Evolutionary conservation across 2,113 vertebrate species (phyloP), one percentile per base, ranked within the genome.

Genomic region (Chaetorhynchus papuensis): DNA sequence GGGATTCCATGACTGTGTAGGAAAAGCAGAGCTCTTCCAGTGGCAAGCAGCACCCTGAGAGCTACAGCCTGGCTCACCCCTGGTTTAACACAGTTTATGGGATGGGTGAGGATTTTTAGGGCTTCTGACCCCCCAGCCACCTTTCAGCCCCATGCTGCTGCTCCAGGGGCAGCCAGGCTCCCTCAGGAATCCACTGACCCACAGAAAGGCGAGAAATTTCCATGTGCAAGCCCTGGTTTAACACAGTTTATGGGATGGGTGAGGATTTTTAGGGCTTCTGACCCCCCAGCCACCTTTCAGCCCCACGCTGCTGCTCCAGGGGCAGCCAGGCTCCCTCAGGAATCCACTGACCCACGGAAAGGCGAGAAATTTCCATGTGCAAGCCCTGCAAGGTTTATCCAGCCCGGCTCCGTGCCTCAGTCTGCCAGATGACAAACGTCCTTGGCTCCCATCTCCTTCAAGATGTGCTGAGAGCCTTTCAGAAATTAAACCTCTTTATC

Each of bases 401-500:
- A 94, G 83, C 3, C 49, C 6, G 0, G 80, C 47, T 70, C 26
- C 0, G 0, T 7, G 44, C 47, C 94, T 84, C 94, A 13, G 53
- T 83, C 53, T 90, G 96, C 88, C 90, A 83, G 95, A 87, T 95
- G 96, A 96, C 84, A 94, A 95, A 96, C 11, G 87, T 83, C 95
- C 90, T 87, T 10, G 19, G 90, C 80, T 95, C 87, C 83, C 93
- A 50, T 90, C 86, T 90, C 72, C 76, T 49, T 89, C 75, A 59
- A 92, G 94, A 92, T 44, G 83, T 8, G 87, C 88, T 8, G 61
- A 96, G 78, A 88, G 78, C 82, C 70, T 82, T 92, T 90, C 92
- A 90, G 94, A 93, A 96, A 93, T 90, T 60, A 96, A 96, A 96
- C 93, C 96, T 91, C 89, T 93, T 92, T 81, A 78, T 91, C 30